Evolutionary conservation across 2,797 vertebrate species (phyloP), one percentile per base, ranked within the genome.

Genomic region (Neopelma chrysocephalum): DNA sequence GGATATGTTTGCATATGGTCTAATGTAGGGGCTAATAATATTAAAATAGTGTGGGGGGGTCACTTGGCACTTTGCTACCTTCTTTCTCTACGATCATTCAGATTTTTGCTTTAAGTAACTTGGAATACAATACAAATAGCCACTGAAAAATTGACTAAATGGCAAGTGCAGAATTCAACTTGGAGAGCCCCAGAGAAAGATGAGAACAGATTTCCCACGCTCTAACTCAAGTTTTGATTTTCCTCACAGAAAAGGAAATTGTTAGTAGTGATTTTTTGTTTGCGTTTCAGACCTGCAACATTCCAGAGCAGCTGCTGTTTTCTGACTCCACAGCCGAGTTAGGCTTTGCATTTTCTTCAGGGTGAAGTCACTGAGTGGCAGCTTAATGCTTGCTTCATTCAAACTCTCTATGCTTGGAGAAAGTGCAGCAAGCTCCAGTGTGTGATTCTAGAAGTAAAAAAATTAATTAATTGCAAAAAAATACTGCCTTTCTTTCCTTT

Each of bases 361-460:
- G 2, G 96, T 97, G 18, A 97, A 83, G 73, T 99, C 98, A 47
- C 97, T 98, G 11, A 98, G 98, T 5, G 98, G 97, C 94, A 99
- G 91, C 84, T 94, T 97, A 96, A 98, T 96, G 97, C 99, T 99
- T 80, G 98, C 97, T 95, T 99, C 98, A 38, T 99, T 99, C 94
- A 99, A 96, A n/a, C 97, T 97, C 73, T 99, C 98, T 93, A 99
- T 97, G 87, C 98, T 98, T 81, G 98, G 98, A 47, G 98, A 98
- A 62, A 98, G 93, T 31, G 98, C 97, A 64, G 98, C 98, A 77
- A 98, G 98, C 86, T 98, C 96, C 92, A 99, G 95, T 42, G 98
- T 97, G 15, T 87, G 98, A 51, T 88, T 97, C 99, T 99, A 96
- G 27, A 84, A 92, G 43, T 15, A 75, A 89, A 40, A 42, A 43